These are phyloP conservation scores for Protobothrops flavoviridis DNA, from an alignment of 2,113 vertebrate species.

Conservation along the genomic window DNA sequence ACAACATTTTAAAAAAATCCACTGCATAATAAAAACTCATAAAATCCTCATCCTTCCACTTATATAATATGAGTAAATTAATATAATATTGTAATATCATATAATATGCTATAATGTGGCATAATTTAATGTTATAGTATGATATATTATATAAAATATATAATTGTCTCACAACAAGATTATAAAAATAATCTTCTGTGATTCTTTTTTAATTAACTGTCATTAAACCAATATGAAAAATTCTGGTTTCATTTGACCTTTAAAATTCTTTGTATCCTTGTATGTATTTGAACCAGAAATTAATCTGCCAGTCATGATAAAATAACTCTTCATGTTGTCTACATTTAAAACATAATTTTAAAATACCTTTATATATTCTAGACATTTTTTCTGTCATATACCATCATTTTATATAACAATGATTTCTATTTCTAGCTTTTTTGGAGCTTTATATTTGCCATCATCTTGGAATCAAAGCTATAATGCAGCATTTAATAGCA, in stretches of 20 bases:
- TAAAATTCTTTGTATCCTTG: neutral
- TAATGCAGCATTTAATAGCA: too few species aligned
- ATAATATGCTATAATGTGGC: neutral
- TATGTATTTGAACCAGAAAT: neutral
- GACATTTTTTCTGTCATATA: neutral
- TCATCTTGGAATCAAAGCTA: too few species aligned
- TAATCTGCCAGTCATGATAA: neutral
- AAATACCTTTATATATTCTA: neutral
- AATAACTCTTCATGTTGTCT: neutral
- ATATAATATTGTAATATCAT: neutral
- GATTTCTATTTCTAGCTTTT: too few species aligned
- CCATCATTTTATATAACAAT: neutral
- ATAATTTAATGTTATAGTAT: neutral
- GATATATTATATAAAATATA: neutral
- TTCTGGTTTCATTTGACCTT: neutral
- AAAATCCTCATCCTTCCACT: neutral
- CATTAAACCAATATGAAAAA: neutral
- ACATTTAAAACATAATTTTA: neutral
- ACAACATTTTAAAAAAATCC: neutral
- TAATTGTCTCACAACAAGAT: neutral
- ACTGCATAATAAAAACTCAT: neutral
- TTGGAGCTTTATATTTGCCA: too few species aligned
- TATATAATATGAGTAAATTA: neutral
- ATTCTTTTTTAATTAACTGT: neutral
- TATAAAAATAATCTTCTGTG: neutral